Evolutionary conservation across 2,113 vertebrate genomes (phyloP), one percentile per base, ranked within the genome.

Genomic region (Dipodomys ordii): DNA sequence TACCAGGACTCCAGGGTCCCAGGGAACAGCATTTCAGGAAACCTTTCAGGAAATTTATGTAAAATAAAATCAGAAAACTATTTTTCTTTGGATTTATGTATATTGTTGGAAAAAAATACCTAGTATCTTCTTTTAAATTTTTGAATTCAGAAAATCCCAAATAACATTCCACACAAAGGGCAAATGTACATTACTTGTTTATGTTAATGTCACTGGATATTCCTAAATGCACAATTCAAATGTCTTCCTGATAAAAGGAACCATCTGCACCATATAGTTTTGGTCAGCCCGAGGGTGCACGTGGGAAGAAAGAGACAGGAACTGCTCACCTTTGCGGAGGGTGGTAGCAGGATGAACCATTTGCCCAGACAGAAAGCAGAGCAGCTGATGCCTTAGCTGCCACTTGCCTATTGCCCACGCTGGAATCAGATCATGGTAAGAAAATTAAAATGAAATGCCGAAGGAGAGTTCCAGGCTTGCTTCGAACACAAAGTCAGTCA

Each of bases 291-390:
- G 16, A 15, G 28, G 16, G 27, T 6, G 44, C 53, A 85, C 71
- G 53, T 18, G 19, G 27, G 1, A 88, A 90, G 90, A 60, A 95
- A 94, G 32, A 35, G 62, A 89, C 30, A 89, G 22, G 10, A 71
- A 60, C 95, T 22, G 87, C 73, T 96, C 96, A 97, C 73, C 91
- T 84, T 82, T 69, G 76, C 96, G 83, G 90, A 49, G 9, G 49
- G 49, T 49, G 49, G 49, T 49, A 86, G 81, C 94, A 94, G 44
- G 8, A 80, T 92, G 86, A 96, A 73, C n/a, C 18, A 46, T 89
- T 86, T 16, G 60, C 90, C 35, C 67, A 85, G 83, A 97, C 60
- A 92, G 27, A 11, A 49, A 49, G 49, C 8, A 69, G 1, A 91
- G 65, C n/a, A 13, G 32, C 72, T 86, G 74, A 91, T 60, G 7